Conservation (phyloP, 2,888 invertebrate species). For the Drosophila picticornis region DNA sequence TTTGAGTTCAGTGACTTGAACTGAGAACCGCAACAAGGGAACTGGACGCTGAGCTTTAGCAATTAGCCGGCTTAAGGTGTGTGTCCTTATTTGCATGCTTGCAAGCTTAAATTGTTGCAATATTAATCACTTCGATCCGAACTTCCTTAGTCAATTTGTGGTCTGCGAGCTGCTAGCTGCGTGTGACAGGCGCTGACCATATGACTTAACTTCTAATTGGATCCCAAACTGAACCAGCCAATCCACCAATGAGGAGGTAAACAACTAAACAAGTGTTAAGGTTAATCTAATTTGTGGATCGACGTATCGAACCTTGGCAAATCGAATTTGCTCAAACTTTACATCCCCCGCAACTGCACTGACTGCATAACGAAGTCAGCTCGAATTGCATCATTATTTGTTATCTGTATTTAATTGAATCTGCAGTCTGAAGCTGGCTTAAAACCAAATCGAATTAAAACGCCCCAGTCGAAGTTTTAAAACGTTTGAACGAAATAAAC, state of each 20-base stretch:
- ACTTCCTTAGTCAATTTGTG: neutral
- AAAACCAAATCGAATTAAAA: neutral
- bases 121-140: neutral
- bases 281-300: neutral
- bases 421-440: neutral
- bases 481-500: neutral
- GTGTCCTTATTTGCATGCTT: slow-evolving; percentile 5
- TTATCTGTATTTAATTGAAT: neutral
- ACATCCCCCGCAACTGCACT: neutral
- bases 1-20: slow-evolving; percentile 21
- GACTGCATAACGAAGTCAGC: neutral
- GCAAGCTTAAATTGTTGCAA: neutral
- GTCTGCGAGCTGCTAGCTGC: neutral
- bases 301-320: neutral
- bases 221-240: neutral
- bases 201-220: neutral
- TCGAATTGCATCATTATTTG: neutral
- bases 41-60: slow-evolving; percentile 4
- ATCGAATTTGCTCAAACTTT: neutral
- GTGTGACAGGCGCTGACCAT: neutral
- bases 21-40: neutral
- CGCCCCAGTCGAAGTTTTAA: neutral
- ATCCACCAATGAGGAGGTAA: neutral
- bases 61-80: slow-evolving; percentile 32
- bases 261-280: neutral